Base-by-base conservation (phyloP, 2,113 vertebrate genomes). In the Herpetotheres cachinnans region DNA sequence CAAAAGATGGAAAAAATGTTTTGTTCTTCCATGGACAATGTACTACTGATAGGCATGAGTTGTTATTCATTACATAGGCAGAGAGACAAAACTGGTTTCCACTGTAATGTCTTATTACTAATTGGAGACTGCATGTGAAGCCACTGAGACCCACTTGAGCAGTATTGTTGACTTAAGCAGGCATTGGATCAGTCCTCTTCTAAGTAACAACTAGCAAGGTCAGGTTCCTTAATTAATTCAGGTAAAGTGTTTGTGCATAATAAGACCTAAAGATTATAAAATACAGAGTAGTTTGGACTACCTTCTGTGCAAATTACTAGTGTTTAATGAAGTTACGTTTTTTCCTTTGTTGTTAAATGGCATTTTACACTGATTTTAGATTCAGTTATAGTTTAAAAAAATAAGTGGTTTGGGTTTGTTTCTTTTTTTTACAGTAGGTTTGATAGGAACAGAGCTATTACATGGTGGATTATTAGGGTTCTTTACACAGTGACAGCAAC, bases 271-370 rank as follows among this genome's bases (percentile, higher is more conserved):
- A 63, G 3, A n/a, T n/a, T 17, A n/a, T 13, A 56, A 16, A 50
- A 38, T n/a, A 40, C 3, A 22, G 47, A 29, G 3, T n/a, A 30
- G 78, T 78, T 92, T 73, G 16, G 11, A 52, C 4, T 40, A 46
- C 2, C 1, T 1, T 66, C 11, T 38, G 8, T 69, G 11, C 3
- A 73, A 52, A 40, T 34, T 52, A 47, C 15, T 82, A 25, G 9
- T 34, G 22, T 54, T 66, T 71, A 40, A 40, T 19, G 3, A 82
- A 54, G 3, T 30, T 55, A 7, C 0, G 47, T 49, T 30, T 62
- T 74, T 30, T 12, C 20, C 4, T 4, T 52, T 62, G 36, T 52
- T 3, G 0, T 25, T 66, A 66, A 11, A 15, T n/a, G 9, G 0
- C 7, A 14, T 65, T 80, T 38, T 52, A 47, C 4, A 7, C 17